Evolutionary conservation across 2,113 vertebrate genomes (phyloP).

Genomic region (Ptilonorhynchus violaceus): DNA sequence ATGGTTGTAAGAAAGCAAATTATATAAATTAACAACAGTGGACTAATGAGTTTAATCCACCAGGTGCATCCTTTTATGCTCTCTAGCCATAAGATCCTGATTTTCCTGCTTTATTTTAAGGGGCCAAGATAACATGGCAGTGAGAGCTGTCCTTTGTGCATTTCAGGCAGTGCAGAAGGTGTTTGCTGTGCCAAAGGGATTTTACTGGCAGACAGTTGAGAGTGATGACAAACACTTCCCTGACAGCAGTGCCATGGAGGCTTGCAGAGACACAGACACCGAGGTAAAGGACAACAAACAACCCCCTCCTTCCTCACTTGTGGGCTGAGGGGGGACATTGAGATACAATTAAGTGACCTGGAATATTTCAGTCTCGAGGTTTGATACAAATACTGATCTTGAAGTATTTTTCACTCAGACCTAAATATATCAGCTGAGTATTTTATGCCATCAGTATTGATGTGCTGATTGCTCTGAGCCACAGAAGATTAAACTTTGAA

Average conservation of each 20-base stretch:
- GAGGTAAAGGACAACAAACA: slow-evolving; percentile 60
- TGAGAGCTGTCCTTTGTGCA: neutral
- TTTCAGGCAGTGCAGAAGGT: slow-evolving; percentile 69
- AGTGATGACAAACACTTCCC: slow-evolving; percentile 66
- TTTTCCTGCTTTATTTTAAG: neutral
- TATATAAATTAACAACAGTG: neutral
- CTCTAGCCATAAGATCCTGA: neutral
- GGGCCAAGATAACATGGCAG: neutral
- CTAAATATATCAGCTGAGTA: neutral
- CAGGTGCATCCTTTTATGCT: neutral
- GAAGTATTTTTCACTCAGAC: neutral
- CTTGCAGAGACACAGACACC: slow-evolving; percentile 39
- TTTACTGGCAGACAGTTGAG: slow-evolving; percentile 78
- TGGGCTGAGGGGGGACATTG: neutral
- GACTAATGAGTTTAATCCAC: neutral
- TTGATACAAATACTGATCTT: neutral
- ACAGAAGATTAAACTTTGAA: slow-evolving; percentile 5
- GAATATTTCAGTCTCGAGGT: neutral
- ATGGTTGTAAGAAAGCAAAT: neutral
- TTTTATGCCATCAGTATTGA: neutral
- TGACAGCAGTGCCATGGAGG: slow-evolving; percentile 7
- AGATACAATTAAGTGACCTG: neutral
- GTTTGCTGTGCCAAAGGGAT: slow-evolving; percentile 65
- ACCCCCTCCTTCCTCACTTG: neutral
- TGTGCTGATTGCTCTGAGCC: slow-evolving; percentile 9